Evolutionary conservation across 1,140 invertebrate genomes (phyloP).

Genomic region (Tetraneura akinire): DNA sequence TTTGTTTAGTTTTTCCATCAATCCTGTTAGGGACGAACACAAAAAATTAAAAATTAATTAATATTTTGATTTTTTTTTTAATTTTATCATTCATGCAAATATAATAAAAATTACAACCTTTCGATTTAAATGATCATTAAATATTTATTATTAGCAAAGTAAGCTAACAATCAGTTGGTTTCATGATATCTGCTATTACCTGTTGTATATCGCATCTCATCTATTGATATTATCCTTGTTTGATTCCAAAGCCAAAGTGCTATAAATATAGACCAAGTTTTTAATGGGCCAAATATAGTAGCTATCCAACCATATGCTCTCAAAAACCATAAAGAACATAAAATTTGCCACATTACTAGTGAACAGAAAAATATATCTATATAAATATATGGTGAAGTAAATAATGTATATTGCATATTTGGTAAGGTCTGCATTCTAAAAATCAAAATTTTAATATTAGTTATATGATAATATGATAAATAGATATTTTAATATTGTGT

Average conservation of each 20-base stretch:
- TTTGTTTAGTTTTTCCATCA: constrained; percentile 36
- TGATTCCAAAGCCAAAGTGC: constrained; percentile 47
- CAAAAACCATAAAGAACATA: constrained; percentile 36
- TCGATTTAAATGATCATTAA: no score
- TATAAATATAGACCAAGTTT: constrained; percentile 48
- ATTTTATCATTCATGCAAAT: not conserved
- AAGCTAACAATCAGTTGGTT: not conserved
- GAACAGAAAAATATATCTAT: constrained; percentile 17
- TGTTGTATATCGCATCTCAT: constrained; percentile 35
- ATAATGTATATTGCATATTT: constrained; percentile 3
- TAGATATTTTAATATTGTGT: not conserved
- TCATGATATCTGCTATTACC: not conserved
- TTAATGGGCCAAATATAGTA: constrained; percentile 43
- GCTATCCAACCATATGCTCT: constrained; percentile 45
- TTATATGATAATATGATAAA: not conserved
- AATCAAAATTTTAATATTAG: not conserved
- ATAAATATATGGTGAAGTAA: constrained; percentile 39
- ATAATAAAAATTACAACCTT: not conserved
- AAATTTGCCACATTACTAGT: constrained; percentile 25
- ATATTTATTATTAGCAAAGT: no score
- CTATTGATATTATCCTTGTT: constrained; percentile 15
- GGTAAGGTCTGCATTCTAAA: constrained; percentile 35
- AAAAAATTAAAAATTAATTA: constrained; percentile 22
- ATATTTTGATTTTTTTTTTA: not conserved
- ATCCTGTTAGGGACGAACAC: constrained; percentile 8